A percentile compares a stretch with the other conserved stretches of the same genome.
Conservation (phyloP, 2,888 invertebrate species). For the Nipponacmea schrenckii region DNA sequence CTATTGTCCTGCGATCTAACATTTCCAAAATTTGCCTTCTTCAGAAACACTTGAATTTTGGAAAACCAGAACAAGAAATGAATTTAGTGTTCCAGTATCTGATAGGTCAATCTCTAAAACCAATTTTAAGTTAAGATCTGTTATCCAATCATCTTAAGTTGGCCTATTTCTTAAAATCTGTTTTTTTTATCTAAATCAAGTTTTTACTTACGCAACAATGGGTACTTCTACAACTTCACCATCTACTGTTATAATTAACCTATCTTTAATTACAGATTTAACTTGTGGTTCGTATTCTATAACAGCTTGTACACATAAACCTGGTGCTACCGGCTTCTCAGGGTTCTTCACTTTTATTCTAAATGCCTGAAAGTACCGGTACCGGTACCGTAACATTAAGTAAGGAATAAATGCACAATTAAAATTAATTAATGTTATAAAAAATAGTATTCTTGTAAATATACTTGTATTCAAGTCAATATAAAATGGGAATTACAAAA, state of each 20-base stretch:
- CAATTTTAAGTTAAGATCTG: too few relatives aligned
- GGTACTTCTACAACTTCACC: constrained; percentile 65
- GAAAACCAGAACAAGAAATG: too few relatives aligned
- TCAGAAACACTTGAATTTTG: too few relatives aligned
- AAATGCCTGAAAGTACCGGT: constrained; percentile 61
- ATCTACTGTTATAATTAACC: constrained; percentile 64
- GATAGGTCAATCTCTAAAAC: too few relatives aligned
- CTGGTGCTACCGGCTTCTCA: constrained; percentile 64
- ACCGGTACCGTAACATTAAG: constrained; percentile 7
- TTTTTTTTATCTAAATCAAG: background rate
- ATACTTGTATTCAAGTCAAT: too few relatives aligned
- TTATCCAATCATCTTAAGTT: background rate
- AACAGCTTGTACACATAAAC: constrained; percentile 61
- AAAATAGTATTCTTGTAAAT: background rate
- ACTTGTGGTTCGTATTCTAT: constrained; percentile 58
- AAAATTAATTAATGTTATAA: background rate
- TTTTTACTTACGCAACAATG: constrained; percentile 50
- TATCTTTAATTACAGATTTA: constrained; percentile 55
- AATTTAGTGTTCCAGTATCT: too few relatives aligned
- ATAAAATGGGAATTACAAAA: too few relatives aligned
- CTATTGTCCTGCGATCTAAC: too few relatives aligned
- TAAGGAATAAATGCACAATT: background rate
- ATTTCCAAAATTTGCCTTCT: too few relatives aligned
- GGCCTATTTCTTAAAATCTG: too few relatives aligned
- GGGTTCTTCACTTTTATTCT: constrained; percentile 64